phyloP scores from a whole-genome alignment of 2,888 invertebrate species.

The Orchestes rusci region DNA sequence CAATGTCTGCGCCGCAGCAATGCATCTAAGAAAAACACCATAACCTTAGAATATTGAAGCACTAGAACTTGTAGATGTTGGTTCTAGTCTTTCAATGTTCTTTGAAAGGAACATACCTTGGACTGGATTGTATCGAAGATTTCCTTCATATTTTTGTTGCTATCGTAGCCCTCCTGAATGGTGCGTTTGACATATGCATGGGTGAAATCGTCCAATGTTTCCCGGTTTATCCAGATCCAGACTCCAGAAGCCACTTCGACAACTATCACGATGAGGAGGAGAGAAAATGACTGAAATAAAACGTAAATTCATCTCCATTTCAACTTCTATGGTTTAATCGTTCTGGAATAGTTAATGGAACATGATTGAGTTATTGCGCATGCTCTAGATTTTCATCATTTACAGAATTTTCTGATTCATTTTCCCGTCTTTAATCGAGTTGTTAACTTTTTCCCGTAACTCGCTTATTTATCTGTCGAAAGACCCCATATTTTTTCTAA shows the following conservation, averaged over 20 bases:
- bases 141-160: slow-evolving; percentile 47
- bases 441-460: too few relatives aligned
- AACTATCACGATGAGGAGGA: slow-evolving; percentile 68
- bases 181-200: slow-evolving; percentile 55
- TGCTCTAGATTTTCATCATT: too few relatives aligned
- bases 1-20: slow-evolving; percentile 71
- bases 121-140: slow-evolving; percentile 63
- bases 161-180: slow-evolving; percentile 56
- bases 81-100: too few relatives aligned
- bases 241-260: slow-evolving; percentile 71
- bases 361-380: too few relatives aligned
- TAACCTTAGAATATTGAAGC: too few relatives aligned
- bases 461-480: too few relatives aligned
- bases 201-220: slow-evolving; percentile 58
- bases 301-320: neutral
- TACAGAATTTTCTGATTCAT: too few relatives aligned
- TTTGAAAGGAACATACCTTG: slow-evolving; percentile 43
- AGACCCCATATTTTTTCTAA: too few relatives aligned
- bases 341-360: too few relatives aligned
- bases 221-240: slow-evolving; percentile 68
- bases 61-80: too few relatives aligned
- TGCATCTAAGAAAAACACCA: slow-evolving; percentile 53
- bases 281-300: slow-evolving; percentile 63
- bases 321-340: neutral
- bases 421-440: too few relatives aligned